Evolutionary conservation across 2,797 vertebrate species (phyloP), one percentile per base, ranked within the genome.

Genomic region (Megaceryle alcyon): DNA sequence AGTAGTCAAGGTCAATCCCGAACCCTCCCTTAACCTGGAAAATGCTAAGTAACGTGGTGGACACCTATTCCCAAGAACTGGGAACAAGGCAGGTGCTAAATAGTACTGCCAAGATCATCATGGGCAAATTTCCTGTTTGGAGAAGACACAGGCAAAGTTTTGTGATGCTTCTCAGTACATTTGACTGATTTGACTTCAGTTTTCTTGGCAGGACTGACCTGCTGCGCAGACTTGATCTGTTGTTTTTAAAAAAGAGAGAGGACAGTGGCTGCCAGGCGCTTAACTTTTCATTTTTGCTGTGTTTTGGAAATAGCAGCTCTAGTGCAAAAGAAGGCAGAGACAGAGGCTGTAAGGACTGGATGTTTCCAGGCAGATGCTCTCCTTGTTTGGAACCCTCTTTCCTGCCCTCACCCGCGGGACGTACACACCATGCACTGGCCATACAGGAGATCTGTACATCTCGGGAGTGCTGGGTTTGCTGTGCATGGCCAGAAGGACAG

Each of bases 361-460:
- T 31, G 5, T 72, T 81, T 86, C 66, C 59, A 77, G 41, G n/a
- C 29, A 70, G 60, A 43, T 37, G 39, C 75, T 82, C 51, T 76
- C 56, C 41, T 57, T 88, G 31, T 72, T 51, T 35, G 81, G 20
- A 25, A 28, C 33, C 33, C 10, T 90, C 29, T 79, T 60, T 46
- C 48, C 46, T 14, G 14, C n/a, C 49, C 51, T 6, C 9, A 13
- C 31, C 48, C 6, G 2, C 43, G 9, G 39, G 28, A 10, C 2
- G 1, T 19, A n/a, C 11, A 29, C n/a, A 33, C 7, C 0, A 0
- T 65, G 41, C 18, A 11, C 3, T 7, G 51, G 21, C 1, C 0
- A 6, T 48, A 11, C 29, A 41, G 77, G 53, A 59, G 31, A 31
- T 39, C 63, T 29, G 16, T n/a, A 17, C 8, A 0, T 22, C 28